A percentile compares a stretch with the other conserved stretches of the same genome.
Evolutionary conservation across 2,797 vertebrate genomes (phyloP).

Genomic region (Melopsittacus undulatus): DNA sequence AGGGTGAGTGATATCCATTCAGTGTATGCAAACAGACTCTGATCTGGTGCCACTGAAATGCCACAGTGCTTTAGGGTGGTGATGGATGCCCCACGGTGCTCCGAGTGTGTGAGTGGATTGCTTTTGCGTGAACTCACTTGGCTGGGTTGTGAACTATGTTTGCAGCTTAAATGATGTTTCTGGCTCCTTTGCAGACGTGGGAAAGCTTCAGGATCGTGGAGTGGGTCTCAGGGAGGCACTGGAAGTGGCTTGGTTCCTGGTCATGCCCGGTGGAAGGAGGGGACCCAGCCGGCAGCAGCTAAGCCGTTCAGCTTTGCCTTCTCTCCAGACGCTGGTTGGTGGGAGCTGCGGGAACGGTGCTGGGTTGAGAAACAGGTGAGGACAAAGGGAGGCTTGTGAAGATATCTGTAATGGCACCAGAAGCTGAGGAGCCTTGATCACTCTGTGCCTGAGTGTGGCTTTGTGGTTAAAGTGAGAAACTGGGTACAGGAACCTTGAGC

Average conservation of each 20-base stretch:
- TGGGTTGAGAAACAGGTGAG: slow-evolving; percentile 92
- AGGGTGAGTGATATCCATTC: background rate
- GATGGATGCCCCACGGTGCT: background rate
- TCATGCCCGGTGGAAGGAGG: slow-evolving; percentile 99
- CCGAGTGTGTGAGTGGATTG: background rate
- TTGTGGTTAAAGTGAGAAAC: background rate
- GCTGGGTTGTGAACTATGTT: background rate
- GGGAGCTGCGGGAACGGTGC: slow-evolving; percentile 91
- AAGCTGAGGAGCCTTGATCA: background rate
- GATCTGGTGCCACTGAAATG: background rate
- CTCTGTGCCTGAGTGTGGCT: accelerated
- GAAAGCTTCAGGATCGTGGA: slow-evolving; percentile 72
- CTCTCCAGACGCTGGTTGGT: slow-evolving; percentile 95
- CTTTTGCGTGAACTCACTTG: background rate
- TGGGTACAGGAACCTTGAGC: background rate
- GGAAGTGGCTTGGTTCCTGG: slow-evolving; percentile 84
- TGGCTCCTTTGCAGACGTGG: slow-evolving; percentile 70
- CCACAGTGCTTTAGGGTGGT: background rate
- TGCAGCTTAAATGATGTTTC: background rate
- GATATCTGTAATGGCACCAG: background rate
- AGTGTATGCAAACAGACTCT: background rate
- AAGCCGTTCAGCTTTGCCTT: slow-evolving; percentile 96
- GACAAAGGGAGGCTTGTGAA: background rate
- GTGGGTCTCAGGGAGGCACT: slow-evolving; percentile 79
- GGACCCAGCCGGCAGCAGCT: slow-evolving; percentile 99